Evolutionary conservation across 2,113 vertebrate species (phyloP), one percentile per base, ranked within the genome.

Genomic region (Paramormyrops kingsleyae): DNA sequence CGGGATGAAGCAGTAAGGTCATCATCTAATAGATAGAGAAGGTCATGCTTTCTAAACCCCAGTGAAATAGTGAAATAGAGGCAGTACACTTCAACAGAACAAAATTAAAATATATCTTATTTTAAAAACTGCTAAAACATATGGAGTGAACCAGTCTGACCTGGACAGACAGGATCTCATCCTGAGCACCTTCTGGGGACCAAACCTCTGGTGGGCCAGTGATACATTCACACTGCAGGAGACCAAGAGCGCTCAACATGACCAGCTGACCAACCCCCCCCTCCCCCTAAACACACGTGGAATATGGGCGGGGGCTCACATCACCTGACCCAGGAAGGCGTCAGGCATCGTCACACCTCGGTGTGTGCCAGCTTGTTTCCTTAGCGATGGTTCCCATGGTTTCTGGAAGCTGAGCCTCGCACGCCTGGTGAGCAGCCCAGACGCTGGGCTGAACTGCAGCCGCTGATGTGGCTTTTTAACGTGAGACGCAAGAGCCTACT

Each of bases 181-280:
- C 59, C 59, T 62, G 59, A 62, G 59, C 52, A 19, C 17, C n/a
- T 27, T 66, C 62, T 12, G n/a, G 9, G 66, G 27, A 74, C 31
- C 27, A 74, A 74, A 31, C 66, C 66, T 35, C n/a, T 27, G 27
- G 35, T 6, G 13, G 66, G 44, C 0, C 21, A 59, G 44, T 5
- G 31, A 66, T 17, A 66, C 19, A 44, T 31, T 46, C 15, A 42
- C 49, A 24, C 21, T 19, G n/a, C 7, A 89, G 39, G 62, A 27
- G 84, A 80, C 27, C 21, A 24, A 19, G 1, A 0, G 19, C 17
- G 19, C 39, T 44, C 15, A 44, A 12, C 21, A 46, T 44, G 21
- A 84, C 12, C 66, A 80, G 56, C 31, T 39, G 70, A 56, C 53
- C 53, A 8, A 44, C 88, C 90, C 91, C 90, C 93, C 0, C 52